Percentiles rank a stretch among this genome's conserved stretches.
Evolutionary conservation across 2,797 vertebrate genomes (phyloP).

Genomic region (Arremon aurantiirostris): DNA sequence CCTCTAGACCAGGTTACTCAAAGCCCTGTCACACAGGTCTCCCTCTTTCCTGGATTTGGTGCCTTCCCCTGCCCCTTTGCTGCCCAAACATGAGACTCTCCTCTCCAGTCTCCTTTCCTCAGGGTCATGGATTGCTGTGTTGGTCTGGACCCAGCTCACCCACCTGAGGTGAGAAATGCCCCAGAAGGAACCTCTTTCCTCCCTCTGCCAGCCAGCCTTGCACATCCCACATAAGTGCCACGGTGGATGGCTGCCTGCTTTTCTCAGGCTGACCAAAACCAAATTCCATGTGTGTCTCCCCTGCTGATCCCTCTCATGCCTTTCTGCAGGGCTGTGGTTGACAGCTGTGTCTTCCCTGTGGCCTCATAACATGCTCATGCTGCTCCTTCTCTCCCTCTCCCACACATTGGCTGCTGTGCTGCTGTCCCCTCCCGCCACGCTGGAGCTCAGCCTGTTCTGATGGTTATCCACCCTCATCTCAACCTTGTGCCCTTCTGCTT

Average conservation of each 20-base stretch:
- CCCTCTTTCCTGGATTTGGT: neutral
- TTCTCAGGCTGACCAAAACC: neutral
- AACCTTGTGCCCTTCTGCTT: neutral
- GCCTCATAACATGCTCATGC: accelerated
- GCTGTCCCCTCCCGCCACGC: neutral
- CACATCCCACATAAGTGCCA: neutral
- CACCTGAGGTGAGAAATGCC: neutral
- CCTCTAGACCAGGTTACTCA: neutral
- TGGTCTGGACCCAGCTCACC: neutral
- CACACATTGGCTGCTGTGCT: neutral
- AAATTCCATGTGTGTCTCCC: neutral
- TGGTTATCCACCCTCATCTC: neutral
- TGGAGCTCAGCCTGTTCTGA: neutral
- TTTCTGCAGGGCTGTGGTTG: neutral
- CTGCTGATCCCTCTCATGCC: neutral
- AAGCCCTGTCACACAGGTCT: neutral
- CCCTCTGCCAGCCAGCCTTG: neutral
- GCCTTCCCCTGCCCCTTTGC: neutral
- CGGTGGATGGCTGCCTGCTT: neutral
- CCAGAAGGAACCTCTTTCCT: neutral
- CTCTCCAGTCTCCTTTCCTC: neutral
- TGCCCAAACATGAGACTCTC: neutral
- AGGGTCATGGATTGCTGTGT: neutral
- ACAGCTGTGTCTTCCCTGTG: neutral
- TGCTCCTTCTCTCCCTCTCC: neutral